Conservation (phyloP, 30 jellyfish, hydroid and myxozoan species). For the Rhopilema esculentum region DNA sequence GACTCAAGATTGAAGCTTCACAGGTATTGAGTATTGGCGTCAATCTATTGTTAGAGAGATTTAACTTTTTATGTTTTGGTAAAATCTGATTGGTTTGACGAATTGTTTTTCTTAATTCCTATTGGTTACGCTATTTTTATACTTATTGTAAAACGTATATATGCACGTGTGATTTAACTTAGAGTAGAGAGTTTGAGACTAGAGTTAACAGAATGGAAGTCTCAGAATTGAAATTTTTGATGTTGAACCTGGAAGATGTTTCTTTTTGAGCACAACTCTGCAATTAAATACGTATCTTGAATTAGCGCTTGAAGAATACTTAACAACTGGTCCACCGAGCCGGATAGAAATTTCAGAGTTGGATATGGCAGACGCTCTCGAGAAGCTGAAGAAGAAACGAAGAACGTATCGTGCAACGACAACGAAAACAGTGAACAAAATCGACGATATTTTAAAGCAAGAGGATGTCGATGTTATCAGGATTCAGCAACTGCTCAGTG, state of each 20-base stretch:
- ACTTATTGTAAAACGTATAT: not conserved
- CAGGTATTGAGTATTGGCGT: not conserved
- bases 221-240: not conserved
- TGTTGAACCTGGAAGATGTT: not conserved
- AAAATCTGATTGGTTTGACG: not conserved
- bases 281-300: not conserved
- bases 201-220: not conserved
- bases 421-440: constrained; percentile 27
- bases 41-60: not conserved
- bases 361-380: not conserved
- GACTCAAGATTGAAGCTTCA: not conserved
- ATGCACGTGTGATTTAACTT: not conserved
- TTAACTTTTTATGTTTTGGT: not conserved
- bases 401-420: constrained; percentile 4
- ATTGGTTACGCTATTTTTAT: not conserved
- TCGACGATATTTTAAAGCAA: constrained; percentile 1
- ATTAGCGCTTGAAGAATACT: not conserved
- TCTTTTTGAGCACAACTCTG: not conserved
- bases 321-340: constrained; percentile 53
- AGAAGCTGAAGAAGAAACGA: constrained; percentile 40
- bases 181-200: not conserved
- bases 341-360: constrained; percentile 1
- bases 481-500: not conserved
- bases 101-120: not conserved
- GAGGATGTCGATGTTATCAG: not conserved